Percentiles rank a stretch among this genome's conserved stretches.
These are phyloP conservation scores for Oryctolagus cuniculus DNA, from an alignment of 2,113 vertebrate species.

Conservation along the genomic window mOryCun1.1 NC_091453.1:98271001-98271500, in stretches of 20 bases:
- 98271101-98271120: no score
- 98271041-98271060: no score
- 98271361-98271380: slow-evolving; percentile 98
- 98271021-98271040: no score
- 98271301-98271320: slow-evolving; percentile 95
- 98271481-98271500: slow-evolving; percentile 45
- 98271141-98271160: no score
- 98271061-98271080: no score
- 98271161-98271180: no score
- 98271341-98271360: slow-evolving; percentile 98
- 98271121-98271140: no score
- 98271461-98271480: slow-evolving; percentile 56
- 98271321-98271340: slow-evolving; percentile 98
- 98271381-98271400: slow-evolving; percentile 88
- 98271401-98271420: slow-evolving; percentile 84
- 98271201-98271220: no score
- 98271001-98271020: no score
- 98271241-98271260: background rate
- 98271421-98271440: slow-evolving; percentile 72
- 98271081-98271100: no score
- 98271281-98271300: slow-evolving; percentile 67
- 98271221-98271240: background rate
- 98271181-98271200: no score
- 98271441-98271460: background rate
- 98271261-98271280: slow-evolving; percentile 46